These are phyloP conservation scores for Typhlomys cinereus DNA, from an alignment of 2,113 vertebrate genomes.

Conservation along the genomic window DNA sequence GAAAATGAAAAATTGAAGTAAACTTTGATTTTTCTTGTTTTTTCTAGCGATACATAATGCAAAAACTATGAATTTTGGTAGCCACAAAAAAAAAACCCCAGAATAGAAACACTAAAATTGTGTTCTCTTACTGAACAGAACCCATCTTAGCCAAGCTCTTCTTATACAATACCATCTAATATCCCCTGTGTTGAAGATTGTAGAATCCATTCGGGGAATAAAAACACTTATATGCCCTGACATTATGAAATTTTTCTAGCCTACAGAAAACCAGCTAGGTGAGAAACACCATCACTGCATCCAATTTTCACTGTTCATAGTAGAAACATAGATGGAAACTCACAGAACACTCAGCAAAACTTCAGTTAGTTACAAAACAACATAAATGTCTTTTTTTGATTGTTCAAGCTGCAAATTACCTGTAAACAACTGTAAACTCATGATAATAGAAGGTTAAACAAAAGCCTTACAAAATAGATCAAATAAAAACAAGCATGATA, in stretches of 20 bases:
- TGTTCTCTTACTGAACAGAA: no score
- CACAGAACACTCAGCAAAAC: background rate
- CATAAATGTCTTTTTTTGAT: background rate
- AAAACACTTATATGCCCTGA: background rate
- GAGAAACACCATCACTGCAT: background rate
- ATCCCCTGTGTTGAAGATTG: background rate
- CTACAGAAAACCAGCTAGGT: background rate
- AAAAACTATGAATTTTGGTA: background rate
- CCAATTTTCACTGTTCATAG: accelerated
- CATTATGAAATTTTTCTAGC: background rate
- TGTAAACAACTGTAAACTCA: background rate
- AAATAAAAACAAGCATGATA: background rate
- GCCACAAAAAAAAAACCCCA: background rate
- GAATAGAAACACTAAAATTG: background rate
- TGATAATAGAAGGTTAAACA: background rate
- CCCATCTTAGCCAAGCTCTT: background rate
- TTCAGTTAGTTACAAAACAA: background rate
- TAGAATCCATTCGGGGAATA: background rate
- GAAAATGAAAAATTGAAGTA: background rate
- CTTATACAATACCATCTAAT: background rate
- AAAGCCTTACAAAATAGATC: background rate
- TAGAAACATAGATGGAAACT: background rate
- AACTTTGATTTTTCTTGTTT: background rate
- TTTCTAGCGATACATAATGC: background rate
- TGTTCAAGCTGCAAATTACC: background rate